Base-by-base conservation (phyloP, 2,888 invertebrate genomes). In the Volucella bombylans region DNA sequence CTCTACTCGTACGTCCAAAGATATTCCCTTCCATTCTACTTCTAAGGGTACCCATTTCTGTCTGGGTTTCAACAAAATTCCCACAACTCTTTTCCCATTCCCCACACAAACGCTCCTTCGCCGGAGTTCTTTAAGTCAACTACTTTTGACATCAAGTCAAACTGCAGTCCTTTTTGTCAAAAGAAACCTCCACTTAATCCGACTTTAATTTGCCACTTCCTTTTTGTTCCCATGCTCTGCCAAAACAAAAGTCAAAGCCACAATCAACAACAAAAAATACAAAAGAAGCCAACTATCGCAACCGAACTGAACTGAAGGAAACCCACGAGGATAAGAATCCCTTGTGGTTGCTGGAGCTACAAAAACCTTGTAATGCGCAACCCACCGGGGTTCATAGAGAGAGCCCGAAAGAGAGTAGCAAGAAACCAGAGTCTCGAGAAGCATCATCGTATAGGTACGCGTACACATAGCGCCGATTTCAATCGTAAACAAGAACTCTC, bases 291-390 rank as follows among this genome's bases (percentile, higher is more conserved):
- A 61, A 52, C 55, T 47, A 62, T 64, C 38, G 31, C 43, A 52
- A 39, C 15, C 8, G 18, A 76, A 50, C 39, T 49, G 23, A 14
- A 69, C 50, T 31, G 55, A 67, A 59, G 67, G 52, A 57, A 61
- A 52, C 62, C 67, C 52, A 65, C 71, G 62, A 81, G 74, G 81
- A 81, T 81, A 76, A 72, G 68, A 71, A 80, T 80, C 65, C 67
- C 12, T 12, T 54, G 67, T 15, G 49, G 14, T 52, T 71, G 62
- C 55, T 82, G 62, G 55, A 61, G 73, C 55, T 64, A 85, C 76
- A 85, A 81, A 81, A 85, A 68, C 81, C 85, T 85, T 85, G 85
- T 85, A 85, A 85, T 81, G 85, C 85, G 85, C 85, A 85, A 85
- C 85, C 85, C 81, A 85, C 85, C 71, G 15, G 64, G 50, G 47